Evolutionary conservation across 2,888 invertebrate genomes (phyloP).

Genomic region (Spilarctia lutea): DNA sequence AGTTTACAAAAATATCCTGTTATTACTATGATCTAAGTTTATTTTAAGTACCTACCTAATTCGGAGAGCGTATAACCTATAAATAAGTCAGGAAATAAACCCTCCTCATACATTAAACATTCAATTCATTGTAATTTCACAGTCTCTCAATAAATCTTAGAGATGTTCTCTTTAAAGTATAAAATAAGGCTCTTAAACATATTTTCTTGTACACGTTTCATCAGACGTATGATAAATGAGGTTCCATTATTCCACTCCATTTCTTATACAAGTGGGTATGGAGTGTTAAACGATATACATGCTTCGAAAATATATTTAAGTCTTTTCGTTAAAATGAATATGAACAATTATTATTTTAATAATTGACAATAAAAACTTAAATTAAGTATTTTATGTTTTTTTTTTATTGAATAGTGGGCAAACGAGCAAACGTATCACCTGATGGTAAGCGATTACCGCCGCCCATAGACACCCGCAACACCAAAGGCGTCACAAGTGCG

Average conservation of each 20-base stretch:
- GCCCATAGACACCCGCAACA: no score
- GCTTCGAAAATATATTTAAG: neutral
- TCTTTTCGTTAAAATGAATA: neutral
- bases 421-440: no score
- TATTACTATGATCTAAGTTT: neutral
- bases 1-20: neutral
- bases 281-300: neutral
- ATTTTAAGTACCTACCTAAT: neutral
- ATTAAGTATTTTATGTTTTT: neutral
- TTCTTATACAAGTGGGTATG: conserved; percentile 17
- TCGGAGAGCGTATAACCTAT: neutral
- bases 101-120: neutral
- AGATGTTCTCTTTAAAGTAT: conserved; percentile 3
- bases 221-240: conserved; percentile 32
- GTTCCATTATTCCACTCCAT: conserved; percentile 40
- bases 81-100: neutral
- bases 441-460: no score
- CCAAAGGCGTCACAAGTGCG: no score
- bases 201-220: conserved; percentile 26
- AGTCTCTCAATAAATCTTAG: conserved; percentile 4
- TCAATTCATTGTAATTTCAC: neutral
- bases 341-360: neutral
- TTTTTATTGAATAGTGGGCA: no score
- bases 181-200: conserved; percentile 16
- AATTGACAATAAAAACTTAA: neutral